Percentiles rank a stretch among this genome's conserved stretches.
Evolutionary conservation across 2,113 vertebrate species (phyloP).

Genomic region (Odobenus rosmarus): DNA sequence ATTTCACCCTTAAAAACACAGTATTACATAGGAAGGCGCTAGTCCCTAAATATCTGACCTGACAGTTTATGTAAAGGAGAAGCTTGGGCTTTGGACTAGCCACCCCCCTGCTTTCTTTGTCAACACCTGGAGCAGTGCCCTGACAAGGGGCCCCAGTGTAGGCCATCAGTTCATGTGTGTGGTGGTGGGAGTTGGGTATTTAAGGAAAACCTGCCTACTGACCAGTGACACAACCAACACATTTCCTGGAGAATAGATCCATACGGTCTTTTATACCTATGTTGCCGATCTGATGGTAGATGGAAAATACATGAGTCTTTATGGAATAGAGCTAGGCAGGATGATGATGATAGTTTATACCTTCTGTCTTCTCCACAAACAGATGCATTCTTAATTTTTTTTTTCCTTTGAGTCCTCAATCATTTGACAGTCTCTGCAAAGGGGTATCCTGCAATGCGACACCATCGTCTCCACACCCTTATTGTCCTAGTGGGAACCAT

Average conservation of each 20-base stretch:
- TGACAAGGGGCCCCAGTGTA: slow-evolving; percentile 82
- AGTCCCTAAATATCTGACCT: neutral
- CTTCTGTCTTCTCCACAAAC: slow-evolving; percentile 91
- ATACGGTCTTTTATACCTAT: slow-evolving; percentile 93
- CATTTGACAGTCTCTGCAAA: slow-evolving; percentile 95
- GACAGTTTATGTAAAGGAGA: neutral
- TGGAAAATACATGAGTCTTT: slow-evolving; percentile 92
- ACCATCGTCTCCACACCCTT: slow-evolving; percentile 93
- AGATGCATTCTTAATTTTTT: slow-evolving; percentile 94
- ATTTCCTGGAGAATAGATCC: slow-evolving; percentile 93
- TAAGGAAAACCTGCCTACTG: slow-evolving; percentile 94
- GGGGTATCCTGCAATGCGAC: slow-evolving; percentile 93
- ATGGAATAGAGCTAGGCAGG: slow-evolving; percentile 93
- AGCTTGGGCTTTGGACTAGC: neutral
- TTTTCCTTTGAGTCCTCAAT: slow-evolving; percentile 91
- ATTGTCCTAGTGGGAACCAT: slow-evolving; percentile 94
- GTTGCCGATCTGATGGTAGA: slow-evolving; percentile 94
- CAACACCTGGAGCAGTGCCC: neutral
- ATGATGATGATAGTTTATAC: slow-evolving; percentile 93
- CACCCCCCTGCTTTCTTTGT: neutral
- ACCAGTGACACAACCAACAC: slow-evolving; percentile 94
- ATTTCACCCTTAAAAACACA: neutral
- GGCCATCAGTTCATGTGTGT: slow-evolving; percentile 90
- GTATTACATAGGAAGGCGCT: neutral
- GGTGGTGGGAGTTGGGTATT: slow-evolving; percentile 90